phyloP scores from a whole-genome alignment of 2,888 invertebrate genomes.

The Thera obeliscata region DNA sequence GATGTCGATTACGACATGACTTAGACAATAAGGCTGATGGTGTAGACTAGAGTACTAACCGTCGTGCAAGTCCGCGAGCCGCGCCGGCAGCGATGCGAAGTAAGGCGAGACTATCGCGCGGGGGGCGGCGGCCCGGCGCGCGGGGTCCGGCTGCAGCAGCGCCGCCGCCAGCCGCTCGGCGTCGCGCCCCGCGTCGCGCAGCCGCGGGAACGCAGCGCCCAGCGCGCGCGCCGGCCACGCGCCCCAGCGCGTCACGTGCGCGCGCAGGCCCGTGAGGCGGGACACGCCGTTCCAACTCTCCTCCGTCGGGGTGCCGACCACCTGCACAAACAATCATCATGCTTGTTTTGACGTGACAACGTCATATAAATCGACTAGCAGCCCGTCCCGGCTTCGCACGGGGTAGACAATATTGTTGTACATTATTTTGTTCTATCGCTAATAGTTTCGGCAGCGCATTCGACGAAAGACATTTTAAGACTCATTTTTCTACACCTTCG shows the following conservation, averaged over 20 bases:
- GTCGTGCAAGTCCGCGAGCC: conserved; percentile 95
- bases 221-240: conserved; percentile 90
- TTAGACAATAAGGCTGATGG: too few species aligned
- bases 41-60: conserved; percentile 79
- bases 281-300: conserved; percentile 97
- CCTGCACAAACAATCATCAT: conserved; percentile 69
- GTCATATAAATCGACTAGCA: too few species aligned
- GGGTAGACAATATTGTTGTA: too few species aligned
- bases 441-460: too few species aligned
- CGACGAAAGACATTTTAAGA: too few species aligned
- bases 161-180: conserved; percentile 95
- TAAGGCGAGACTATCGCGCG: conserved; percentile 95
- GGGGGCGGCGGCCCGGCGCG: conserved; percentile 93
- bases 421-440: too few species aligned
- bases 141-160: conserved; percentile 94
- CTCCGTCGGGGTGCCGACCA: conserved; percentile 97
- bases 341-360: too few species aligned
- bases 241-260: conserved; percentile 85
- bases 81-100: conserved; percentile 95
- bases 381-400: too few species aligned
- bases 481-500: too few species aligned
- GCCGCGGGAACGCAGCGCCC: conserved; percentile 94
- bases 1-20: too few species aligned
- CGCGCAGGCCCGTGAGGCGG: conserved; percentile 93
- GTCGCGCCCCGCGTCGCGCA: conserved; percentile 93